Conservation (phyloP, 2,888 invertebrate genomes). For the Dasypolia templi region DNA sequence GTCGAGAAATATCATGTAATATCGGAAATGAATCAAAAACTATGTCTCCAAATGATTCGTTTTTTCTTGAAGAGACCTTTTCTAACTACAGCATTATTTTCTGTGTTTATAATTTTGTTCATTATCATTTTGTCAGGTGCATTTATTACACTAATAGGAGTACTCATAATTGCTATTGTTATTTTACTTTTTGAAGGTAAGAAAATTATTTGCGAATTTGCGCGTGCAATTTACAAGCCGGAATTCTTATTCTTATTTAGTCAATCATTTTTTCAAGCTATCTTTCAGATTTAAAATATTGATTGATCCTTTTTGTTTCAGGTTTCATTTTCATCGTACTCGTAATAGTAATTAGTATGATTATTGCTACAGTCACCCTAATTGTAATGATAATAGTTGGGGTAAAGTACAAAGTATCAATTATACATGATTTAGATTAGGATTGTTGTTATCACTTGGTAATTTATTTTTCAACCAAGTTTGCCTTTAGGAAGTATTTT, state of each 20-base stretch:
- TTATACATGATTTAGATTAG: slow-evolving; percentile 34
- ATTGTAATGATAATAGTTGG: slow-evolving; percentile 35
- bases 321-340: slow-evolving; percentile 61
- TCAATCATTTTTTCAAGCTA: background rate
- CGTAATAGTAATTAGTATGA: slow-evolving; percentile 33
- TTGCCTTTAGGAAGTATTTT: background rate
- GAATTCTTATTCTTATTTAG: background rate
- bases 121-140: slow-evolving; percentile 65
- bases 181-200: slow-evolving; percentile 80
- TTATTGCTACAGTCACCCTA: slow-evolving; percentile 36
- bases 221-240: background rate
- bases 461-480: slow-evolving; percentile 4
- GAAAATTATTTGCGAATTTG: slow-evolving; percentile 14
- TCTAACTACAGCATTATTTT: slow-evolving; percentile 70
- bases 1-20: slow-evolving; percentile 51
- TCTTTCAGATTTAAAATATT: background rate
- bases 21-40: slow-evolving; percentile 40
- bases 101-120: slow-evolving; percentile 59
- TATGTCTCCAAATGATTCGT: slow-evolving; percentile 32
- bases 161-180: slow-evolving; percentile 64
- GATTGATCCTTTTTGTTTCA: slow-evolving; percentile 60
- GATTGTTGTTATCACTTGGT: slow-evolving; percentile 13
- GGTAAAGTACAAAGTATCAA: slow-evolving; percentile 40
- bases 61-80: slow-evolving; percentile 71
- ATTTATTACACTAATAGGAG: slow-evolving; percentile 65